These are phyloP conservation scores for Pollenia angustigena DNA, from an alignment of 2,888 invertebrate species.

Conservation along the genomic window DNA sequence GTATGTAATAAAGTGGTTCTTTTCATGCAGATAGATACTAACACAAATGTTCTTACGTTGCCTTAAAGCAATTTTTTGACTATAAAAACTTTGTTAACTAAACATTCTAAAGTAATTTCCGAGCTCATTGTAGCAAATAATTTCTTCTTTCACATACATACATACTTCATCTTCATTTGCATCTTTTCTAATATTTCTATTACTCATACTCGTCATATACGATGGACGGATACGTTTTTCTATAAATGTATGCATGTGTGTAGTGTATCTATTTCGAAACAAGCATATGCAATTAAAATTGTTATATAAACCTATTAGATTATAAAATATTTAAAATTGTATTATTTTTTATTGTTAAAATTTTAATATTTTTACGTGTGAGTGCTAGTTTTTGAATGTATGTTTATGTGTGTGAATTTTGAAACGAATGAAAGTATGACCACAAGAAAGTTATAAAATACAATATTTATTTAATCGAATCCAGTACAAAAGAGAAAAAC, in stretches of 20 bases:
- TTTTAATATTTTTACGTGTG: constrained; percentile 43
- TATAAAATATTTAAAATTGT: constrained; percentile 68
- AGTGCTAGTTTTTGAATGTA: background rate
- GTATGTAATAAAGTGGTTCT: constrained; percentile 23
- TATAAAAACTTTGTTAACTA: constrained; percentile 70
- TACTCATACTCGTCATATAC: constrained; percentile 5
- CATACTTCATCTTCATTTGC: constrained; percentile 60
- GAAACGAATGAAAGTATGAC: constrained; percentile 49
- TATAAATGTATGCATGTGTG: background rate
- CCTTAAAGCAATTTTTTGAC: constrained; percentile 63
- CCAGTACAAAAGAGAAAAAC: constrained; percentile 24
- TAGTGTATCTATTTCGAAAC: constrained; percentile 37
- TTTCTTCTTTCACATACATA: constrained; percentile 71
- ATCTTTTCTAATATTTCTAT: constrained; percentile 50
- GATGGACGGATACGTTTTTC: background rate
- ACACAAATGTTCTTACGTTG: background rate
- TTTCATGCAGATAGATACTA: background rate
- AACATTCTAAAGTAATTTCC: constrained; percentile 76
- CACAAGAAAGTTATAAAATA: constrained; percentile 58
- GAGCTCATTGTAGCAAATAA: constrained; percentile 76
- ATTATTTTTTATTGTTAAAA: constrained; percentile 46
- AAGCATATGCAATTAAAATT: constrained; percentile 75
- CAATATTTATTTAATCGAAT: constrained; percentile 57
- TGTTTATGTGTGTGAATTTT: background rate
- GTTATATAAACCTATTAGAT: constrained; percentile 70